Evolutionary conservation across 2,888 invertebrate genomes (phyloP).

Genomic region (Balanococcus diminutus): DNA sequence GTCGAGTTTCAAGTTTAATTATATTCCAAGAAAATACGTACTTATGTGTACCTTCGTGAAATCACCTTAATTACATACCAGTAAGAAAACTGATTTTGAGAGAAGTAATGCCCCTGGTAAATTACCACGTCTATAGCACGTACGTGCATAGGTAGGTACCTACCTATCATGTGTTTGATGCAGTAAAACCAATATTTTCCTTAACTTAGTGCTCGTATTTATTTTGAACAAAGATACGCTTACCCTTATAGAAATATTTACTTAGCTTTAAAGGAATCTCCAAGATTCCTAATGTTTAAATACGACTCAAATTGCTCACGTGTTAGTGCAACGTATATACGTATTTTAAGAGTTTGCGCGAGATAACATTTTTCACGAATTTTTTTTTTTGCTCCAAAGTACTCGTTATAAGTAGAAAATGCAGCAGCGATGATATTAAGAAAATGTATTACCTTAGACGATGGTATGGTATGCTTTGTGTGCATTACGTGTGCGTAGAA

Average conservation of each 20-base stretch:
- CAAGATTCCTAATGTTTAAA: not conserved
- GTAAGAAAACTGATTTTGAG: not conserved
- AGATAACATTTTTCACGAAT: not conserved
- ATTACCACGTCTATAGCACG: not conserved
- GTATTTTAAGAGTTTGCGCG: not conserved
- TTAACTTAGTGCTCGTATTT: not conserved
- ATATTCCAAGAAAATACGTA: not conserved
- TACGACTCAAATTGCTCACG: not conserved
- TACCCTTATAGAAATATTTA: too few species aligned
- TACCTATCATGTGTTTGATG: not conserved
- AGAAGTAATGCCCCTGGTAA: not conserved
- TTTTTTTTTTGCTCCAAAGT: too few species aligned
- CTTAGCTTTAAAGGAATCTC: not conserved
- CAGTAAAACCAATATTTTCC: not conserved
- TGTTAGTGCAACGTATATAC: not conserved
- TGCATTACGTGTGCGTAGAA: not conserved
- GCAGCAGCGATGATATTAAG: not conserved
- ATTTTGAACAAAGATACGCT: not conserved
- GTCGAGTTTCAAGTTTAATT: not conserved
- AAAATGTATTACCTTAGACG: not conserved
- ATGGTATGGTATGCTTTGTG: not conserved
- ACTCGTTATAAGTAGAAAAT: slow-evolving; percentile 1
- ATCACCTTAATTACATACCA: not conserved
- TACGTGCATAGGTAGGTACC: not conserved
- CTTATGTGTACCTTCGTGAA: not conserved